These are phyloP conservation scores for Lutjanus erythropterus DNA, from an alignment of 2,113 vertebrate species.

Conservation along the genomic window DNA sequence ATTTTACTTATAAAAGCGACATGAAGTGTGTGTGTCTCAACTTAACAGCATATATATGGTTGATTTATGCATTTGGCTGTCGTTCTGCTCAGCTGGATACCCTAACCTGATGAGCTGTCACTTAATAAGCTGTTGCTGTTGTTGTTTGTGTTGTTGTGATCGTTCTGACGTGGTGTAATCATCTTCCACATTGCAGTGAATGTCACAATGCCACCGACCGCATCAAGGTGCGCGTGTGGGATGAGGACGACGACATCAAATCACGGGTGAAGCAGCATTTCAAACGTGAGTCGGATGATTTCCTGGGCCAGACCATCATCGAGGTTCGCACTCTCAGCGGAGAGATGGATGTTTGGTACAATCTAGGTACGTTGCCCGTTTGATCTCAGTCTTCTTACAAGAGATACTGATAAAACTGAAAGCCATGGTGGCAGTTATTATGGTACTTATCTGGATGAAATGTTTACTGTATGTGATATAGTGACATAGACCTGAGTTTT, in stretches of 20 bases:
- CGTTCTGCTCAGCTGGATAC: slow-evolving; percentile 40
- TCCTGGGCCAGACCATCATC: slow-evolving; percentile 97
- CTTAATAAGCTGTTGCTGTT: slow-evolving; percentile 26
- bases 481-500: neutral
- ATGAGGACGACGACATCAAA: slow-evolving; percentile 98
- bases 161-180: slow-evolving; percentile 41
- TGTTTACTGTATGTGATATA: neutral
- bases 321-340: slow-evolving; percentile 97
- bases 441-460: neutral
- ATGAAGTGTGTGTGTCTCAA: slow-evolving; percentile 12
- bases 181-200: slow-evolving; percentile 85
- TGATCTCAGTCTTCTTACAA: neutral
- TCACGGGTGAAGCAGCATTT: slow-evolving; percentile 98
- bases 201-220: slow-evolving; percentile 98
- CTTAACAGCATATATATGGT: slow-evolving; percentile 27
- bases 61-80: slow-evolving; percentile 30
- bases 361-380: slow-evolving; percentile 88
- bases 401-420: neutral
- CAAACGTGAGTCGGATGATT: slow-evolving; percentile 98
- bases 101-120: slow-evolving; percentile 45
- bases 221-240: slow-evolving; percentile 99
- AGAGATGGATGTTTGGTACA: slow-evolving; percentile 99
- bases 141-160: slow-evolving; percentile 33
- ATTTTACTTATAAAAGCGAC: slow-evolving; percentile 10
- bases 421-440: neutral